Evolutionary conservation across 2,888 invertebrate species (phyloP), one percentile per base, ranked within the genome.

Genomic region (Automeris io): DNA sequence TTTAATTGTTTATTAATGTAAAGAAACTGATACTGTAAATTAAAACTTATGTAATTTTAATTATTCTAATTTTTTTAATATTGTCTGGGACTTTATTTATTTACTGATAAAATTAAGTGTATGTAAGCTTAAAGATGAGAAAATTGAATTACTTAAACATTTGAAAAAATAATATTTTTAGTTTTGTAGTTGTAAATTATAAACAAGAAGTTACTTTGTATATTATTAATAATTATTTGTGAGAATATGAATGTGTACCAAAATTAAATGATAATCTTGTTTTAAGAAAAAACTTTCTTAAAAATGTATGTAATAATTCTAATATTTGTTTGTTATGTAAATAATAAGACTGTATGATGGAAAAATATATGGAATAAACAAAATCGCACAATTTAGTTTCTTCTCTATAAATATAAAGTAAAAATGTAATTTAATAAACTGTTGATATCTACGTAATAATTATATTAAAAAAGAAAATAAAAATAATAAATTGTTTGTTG

Each of bases 371-470:
- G 60, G 51, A 54, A 59, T 62, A 69, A 61, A 62, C 67, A 64
- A 59, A 62, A 65, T 68, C 77, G 77, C 77, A 78, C 77, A 78
- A 78, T 70, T 70, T 66, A 36, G 45, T 72, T 70, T 68, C 66
- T 29, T 71, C 70, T 71, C 69, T 73, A 68, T 70, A 60, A 56
- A 55, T 53, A 44, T 48, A 48, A 51, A 47, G 40, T 48, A 46
- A 16, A 16, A 7, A 2, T 16, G 54, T 51, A 46, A 60, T 55
- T 54, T 56, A 61, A 57, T 53, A 60, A 52, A 59, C 57, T 67
- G 67, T 74, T 72, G 69, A 68, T 72, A 65, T 71, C 69, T 69
- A 70, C 61, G 44, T 70, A 62, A 65, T 29, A 66, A 69, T 65
- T 70, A 68, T 64, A 54, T 46, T 43, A 41, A 58, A 56, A 54